Conservation (phyloP, 2,888 invertebrate genomes). For the Nematopogon swammerdamellus region DNA sequence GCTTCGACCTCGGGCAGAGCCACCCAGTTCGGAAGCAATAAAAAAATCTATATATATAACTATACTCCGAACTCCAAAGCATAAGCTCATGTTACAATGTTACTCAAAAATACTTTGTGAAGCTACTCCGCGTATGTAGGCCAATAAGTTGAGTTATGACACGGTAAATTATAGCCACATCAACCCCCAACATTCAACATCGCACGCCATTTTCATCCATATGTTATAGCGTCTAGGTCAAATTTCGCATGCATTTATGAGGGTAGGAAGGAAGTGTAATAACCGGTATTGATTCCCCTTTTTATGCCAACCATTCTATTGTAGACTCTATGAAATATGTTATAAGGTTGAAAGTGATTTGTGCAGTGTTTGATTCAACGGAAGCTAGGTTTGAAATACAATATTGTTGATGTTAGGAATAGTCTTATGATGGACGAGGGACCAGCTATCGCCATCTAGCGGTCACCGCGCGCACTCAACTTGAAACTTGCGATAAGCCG, state of each 20-base stretch:
- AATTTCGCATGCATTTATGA: not conserved
- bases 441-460: constrained; percentile 16
- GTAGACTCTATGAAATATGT: too few relatives aligned
- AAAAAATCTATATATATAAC: too few relatives aligned
- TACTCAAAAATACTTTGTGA: too few relatives aligned
- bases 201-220: not conserved
- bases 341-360: too few relatives aligned
- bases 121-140: constrained; percentile 12
- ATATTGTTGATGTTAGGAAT: constrained; percentile 54
- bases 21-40: too few relatives aligned
- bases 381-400: constrained; percentile 28
- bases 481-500: constrained; percentile 40
- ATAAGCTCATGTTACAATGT: too few relatives aligned
- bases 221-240: too few relatives aligned
- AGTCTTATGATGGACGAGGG: constrained; percentile 51
- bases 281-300: constrained; percentile 23
- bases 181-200: constrained; percentile 14
- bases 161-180: constrained; percentile 13
- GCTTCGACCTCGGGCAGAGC: too few relatives aligned
- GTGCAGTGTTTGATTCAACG: not conserved
- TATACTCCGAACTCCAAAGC: too few relatives aligned
- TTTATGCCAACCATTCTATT: too few relatives aligned
- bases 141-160: constrained; percentile 14
- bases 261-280: constrained; percentile 15
- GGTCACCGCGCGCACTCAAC: constrained; percentile 37